Conservation (phyloP, 1,140 invertebrate species). For the Drosophila melanogaster region Release_6_plus_ISO1_MT NC_004354.4:9091001-9091500, state of each 20-base stretch:
- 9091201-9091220: no score
- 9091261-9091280: slow-evolving; percentile 76
- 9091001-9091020: slow-evolving; percentile 99
- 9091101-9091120: slow-evolving; percentile 96
- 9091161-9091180: slow-evolving; percentile 92
- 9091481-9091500: slow-evolving; percentile 98
- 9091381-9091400: slow-evolving; percentile 27
- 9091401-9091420: slow-evolving; percentile 92
- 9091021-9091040: slow-evolving; percentile 97
- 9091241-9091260: slow-evolving; percentile 83
- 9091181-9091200: slow-evolving; percentile 10
- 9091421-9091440: slow-evolving; percentile 99
- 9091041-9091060: slow-evolving; percentile 97
- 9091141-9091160: slow-evolving; percentile 97
- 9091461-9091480: slow-evolving; percentile 99
- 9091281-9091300: slow-evolving; percentile 85
- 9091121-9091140: slow-evolving; percentile 99
- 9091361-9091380: neutral
- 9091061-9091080: slow-evolving; percentile 98
- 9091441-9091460: slow-evolving; percentile 99
- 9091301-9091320: slow-evolving; percentile 43
- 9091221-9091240: slow-evolving; percentile 63
- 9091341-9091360: neutral
- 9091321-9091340: neutral
- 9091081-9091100: slow-evolving; percentile 98